Evolutionary conservation across 2,888 invertebrate genomes (phyloP).

Genomic region (Lasioglossum malachurum): DNA sequence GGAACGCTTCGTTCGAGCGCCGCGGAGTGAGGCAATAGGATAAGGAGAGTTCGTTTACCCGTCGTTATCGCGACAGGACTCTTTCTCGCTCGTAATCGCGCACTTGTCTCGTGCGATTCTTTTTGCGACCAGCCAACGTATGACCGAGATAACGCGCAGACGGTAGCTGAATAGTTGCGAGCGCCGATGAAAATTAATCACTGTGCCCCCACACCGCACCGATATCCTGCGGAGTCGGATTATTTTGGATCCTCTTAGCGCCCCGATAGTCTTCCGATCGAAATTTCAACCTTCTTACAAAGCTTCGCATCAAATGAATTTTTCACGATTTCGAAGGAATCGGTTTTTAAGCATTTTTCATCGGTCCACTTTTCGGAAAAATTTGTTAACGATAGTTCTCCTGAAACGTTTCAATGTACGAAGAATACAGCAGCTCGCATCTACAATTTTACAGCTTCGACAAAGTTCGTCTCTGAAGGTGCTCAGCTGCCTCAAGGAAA

Average conservation of each 20-base stretch:
- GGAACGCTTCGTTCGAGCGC: background rate
- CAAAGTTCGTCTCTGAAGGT: background rate
- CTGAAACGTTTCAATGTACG: too few species aligned
- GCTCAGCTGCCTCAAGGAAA: background rate
- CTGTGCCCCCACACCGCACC: too few species aligned
- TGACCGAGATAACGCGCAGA: constrained; percentile 54
- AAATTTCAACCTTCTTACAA: background rate
- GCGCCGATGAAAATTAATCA: background rate
- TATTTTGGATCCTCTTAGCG: background rate
- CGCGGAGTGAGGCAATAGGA: constrained; percentile 49
- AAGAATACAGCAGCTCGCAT: too few species aligned
- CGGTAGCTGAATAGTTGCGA: constrained; percentile 23
- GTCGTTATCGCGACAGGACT: constrained; percentile 72
- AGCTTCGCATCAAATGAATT: too few species aligned
- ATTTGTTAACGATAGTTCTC: too few species aligned
- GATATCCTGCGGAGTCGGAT: background rate
- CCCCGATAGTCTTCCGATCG: background rate
- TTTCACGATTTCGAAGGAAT: too few species aligned
- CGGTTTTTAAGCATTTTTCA: too few species aligned
- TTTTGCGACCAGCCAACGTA: constrained; percentile 54
- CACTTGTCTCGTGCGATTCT: constrained; percentile 69
- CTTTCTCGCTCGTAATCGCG: constrained; percentile 71
- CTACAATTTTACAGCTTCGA: too few species aligned
- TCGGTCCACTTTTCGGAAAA: background rate
- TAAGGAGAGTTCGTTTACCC: constrained; percentile 75